Conservation (phyloP, 2,888 invertebrate species). For the Diabrotica balteata region DNA sequence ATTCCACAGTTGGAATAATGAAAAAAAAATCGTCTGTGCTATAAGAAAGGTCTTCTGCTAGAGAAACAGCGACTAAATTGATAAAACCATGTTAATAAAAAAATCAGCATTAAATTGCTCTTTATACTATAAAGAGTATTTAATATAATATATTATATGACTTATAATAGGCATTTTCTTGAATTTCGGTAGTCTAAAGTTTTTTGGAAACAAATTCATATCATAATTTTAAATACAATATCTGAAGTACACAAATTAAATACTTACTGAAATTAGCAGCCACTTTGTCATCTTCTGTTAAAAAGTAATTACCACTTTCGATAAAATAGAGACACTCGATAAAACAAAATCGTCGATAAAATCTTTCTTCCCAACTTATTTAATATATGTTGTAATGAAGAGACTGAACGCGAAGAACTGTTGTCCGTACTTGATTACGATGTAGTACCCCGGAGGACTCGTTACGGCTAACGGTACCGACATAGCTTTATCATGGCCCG, state of each 20-base stretch:
- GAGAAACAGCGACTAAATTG: too few relatives aligned
- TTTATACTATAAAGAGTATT: too few relatives aligned
- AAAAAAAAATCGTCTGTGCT: too few relatives aligned
- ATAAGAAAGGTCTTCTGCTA: too few relatives aligned
- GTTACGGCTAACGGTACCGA: slow-evolving; percentile 50
- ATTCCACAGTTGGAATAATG: too few relatives aligned
- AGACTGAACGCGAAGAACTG: slow-evolving; percentile 47
- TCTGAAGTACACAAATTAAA: not conserved
- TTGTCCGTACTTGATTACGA: slow-evolving; percentile 46
- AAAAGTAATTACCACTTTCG: not conserved
- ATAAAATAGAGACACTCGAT: slow-evolving; percentile 3
- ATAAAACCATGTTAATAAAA: too few relatives aligned
- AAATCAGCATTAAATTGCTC: too few relatives aligned
- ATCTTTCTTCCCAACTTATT: slow-evolving; percentile 16
- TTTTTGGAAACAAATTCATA: too few relatives aligned
- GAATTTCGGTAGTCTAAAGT: too few relatives aligned
- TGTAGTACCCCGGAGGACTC: slow-evolving; percentile 45
- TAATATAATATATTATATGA: too few relatives aligned
- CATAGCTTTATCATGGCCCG: slow-evolving; percentile 47
- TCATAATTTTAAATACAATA: too few relatives aligned
- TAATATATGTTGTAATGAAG: slow-evolving; percentile 23
- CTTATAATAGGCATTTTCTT: too few relatives aligned
- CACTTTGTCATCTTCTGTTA: slow-evolving; percentile 18
- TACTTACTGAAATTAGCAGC: slow-evolving; percentile 23
- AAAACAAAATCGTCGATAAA: slow-evolving; percentile 14